Percentiles rank a stretch among this genome's conserved stretches.
Evolutionary conservation across 1,140 invertebrate species (phyloP).

Genomic region (Calliopsis andreniformis): DNA sequence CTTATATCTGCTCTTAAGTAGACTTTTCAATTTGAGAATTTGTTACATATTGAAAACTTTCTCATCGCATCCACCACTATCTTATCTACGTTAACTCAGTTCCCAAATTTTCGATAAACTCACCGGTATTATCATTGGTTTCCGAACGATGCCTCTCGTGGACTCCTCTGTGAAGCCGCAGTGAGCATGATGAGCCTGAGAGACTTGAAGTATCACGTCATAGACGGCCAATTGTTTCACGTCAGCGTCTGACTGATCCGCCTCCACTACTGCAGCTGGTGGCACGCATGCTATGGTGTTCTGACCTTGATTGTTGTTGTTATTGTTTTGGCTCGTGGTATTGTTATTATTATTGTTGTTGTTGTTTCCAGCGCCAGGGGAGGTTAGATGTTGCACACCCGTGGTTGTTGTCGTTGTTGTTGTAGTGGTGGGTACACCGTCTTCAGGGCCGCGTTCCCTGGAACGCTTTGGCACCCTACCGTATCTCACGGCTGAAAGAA

Average conservation of each 20-base stretch:
- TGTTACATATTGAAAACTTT: neutral
- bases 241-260: constrained; percentile 81
- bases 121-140: constrained; percentile 88
- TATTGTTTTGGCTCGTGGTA: constrained; percentile 67
- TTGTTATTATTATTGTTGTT: constrained; percentile 59
- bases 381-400: constrained; percentile 71
- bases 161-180: constrained; percentile 95
- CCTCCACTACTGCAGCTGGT: constrained; percentile 75
- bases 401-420: constrained; percentile 73
- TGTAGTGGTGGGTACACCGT: constrained; percentile 74
- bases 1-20: no score
- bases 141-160: constrained; percentile 86
- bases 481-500: constrained; percentile 93
- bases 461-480: constrained; percentile 97
- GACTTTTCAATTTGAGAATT: no score
- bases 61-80: neutral
- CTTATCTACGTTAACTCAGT: neutral
- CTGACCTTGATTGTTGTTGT: constrained; percentile 71
- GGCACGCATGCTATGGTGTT: constrained; percentile 71
- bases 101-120: constrained; percentile 55
- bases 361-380: constrained; percentile 56
- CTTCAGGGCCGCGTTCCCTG: constrained; percentile 87
- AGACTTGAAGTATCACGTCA: constrained; percentile 93
- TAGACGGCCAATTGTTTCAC: constrained; percentile 87
- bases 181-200: constrained; percentile 94